These are phyloP conservation scores for Tuberolachnus salignus DNA, from an alignment of 2,888 invertebrate genomes.

Conservation along the genomic window DNA sequence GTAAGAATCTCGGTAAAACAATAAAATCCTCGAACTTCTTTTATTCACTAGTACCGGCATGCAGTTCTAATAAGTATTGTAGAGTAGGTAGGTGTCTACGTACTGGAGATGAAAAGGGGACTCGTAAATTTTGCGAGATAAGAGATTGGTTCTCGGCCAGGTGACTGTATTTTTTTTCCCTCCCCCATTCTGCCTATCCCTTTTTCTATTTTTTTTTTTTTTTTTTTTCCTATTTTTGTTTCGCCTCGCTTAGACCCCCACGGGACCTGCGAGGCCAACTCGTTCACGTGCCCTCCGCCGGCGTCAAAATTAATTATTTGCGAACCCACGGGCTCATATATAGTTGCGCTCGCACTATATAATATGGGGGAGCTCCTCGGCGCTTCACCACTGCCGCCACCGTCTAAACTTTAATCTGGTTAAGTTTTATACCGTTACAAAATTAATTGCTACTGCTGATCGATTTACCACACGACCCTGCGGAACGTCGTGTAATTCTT, in stretches of 20 bases:
- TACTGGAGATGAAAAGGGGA: slow-evolving; percentile 3
- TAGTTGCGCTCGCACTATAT: background rate
- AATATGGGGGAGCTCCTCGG: too few species aligned
- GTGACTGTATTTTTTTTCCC: slow-evolving; percentile 33
- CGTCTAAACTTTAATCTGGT: slow-evolving; percentile 51
- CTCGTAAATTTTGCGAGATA: slow-evolving; percentile 50
- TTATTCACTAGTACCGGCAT: slow-evolving; percentile 2
- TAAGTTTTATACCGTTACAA: slow-evolving; percentile 35
- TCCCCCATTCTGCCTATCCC: too few species aligned
- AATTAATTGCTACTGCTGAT: slow-evolving; percentile 35
- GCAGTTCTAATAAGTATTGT: slow-evolving; percentile 8
- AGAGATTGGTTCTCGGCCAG: slow-evolving; percentile 52
- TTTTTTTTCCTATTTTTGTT: background rate
- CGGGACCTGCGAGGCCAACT: slow-evolving; percentile 25
- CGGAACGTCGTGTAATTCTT: slow-evolving; percentile 20
- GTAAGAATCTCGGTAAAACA: slow-evolving; percentile 36
- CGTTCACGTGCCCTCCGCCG: slow-evolving; percentile 27
- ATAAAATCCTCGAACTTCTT: slow-evolving; percentile 33
- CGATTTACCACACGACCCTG: slow-evolving; percentile 8
- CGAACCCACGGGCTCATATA: slow-evolving; percentile 42
- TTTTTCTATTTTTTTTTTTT: too few species aligned
- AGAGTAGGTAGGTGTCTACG: background rate
- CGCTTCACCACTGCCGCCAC: too few species aligned
- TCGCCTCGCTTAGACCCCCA: slow-evolving; percentile 9
- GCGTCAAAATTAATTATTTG: slow-evolving; percentile 55